phyloP scores from a whole-genome alignment of 1,140 invertebrate species.

The Pollicipes pollicipes region DNA sequence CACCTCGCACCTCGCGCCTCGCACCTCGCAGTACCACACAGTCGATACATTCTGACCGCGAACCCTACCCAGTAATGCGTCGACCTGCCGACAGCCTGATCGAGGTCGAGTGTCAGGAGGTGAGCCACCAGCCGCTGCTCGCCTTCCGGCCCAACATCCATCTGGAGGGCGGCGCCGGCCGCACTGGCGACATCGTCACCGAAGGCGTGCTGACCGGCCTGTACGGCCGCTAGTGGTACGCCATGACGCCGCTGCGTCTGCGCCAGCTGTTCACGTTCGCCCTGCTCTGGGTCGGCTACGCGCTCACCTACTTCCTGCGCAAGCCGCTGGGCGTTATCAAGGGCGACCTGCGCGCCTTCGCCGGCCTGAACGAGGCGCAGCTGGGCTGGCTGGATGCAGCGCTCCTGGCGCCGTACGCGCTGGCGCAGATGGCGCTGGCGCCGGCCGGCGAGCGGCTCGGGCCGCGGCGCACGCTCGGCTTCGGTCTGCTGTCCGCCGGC shows the following conservation, averaged over 20 bases:
- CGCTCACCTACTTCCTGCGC: constrained; percentile 29
- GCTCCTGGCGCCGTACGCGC: constrained; percentile 33
- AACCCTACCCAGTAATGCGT: no score
- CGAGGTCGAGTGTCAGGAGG: constrained; percentile 10
- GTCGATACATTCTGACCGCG: no score
- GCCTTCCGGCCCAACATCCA: constrained; percentile 20
- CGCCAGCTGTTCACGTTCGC: constrained; percentile 25
- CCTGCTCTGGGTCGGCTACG: constrained; percentile 31
- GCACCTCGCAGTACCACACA: no score
- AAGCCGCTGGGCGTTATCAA: constrained; percentile 35
- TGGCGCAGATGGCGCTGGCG: constrained; percentile 31
- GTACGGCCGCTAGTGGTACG: constrained; percentile 11
- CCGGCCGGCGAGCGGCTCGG: constrained; percentile 31
- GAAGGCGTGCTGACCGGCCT: constrained; percentile 13
- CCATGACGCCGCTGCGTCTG: constrained; percentile 6
- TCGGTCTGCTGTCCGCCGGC: constrained; percentile 29
- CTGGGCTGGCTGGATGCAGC: constrained; percentile 33
- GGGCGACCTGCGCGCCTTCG: constrained; percentile 25
- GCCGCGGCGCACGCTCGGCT: constrained; percentile 28
- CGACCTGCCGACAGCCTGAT: no score
- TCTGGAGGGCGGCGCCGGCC: constrained; percentile 11
- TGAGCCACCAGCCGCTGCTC: constrained; percentile 20
- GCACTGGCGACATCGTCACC: constrained; percentile 6
- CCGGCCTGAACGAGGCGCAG: constrained; percentile 25
- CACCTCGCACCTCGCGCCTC: no score